These are phyloP conservation scores for Anabacerthia variegaticeps DNA, from an alignment of 2,797 vertebrate genomes.

Conservation along the genomic window DNA sequence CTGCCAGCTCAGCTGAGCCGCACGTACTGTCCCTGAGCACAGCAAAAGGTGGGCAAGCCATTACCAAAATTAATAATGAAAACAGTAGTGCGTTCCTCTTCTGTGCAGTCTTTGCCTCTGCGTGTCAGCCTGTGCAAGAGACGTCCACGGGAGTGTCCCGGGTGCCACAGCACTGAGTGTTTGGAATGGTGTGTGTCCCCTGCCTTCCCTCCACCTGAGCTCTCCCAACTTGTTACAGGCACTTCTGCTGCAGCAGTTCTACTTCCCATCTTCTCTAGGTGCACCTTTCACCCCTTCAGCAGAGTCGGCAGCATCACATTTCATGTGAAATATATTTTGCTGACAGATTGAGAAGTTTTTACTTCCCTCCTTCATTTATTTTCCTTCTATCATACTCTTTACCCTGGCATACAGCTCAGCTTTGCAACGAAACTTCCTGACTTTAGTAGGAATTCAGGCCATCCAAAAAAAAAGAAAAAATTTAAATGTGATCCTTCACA, in stretches of 20 bases:
- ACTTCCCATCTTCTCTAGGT: not conserved
- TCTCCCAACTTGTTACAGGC: not conserved
- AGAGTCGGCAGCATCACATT: not conserved
- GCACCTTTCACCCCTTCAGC: not conserved
- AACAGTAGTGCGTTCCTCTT: not conserved
- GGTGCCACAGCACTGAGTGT: fast-evolving
- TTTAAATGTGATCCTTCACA: not conserved
- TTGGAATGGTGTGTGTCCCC: not conserved
- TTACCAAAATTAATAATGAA: constrained; percentile 8
- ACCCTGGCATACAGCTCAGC: not conserved
- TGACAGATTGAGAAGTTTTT: not conserved
- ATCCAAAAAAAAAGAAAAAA: not conserved
- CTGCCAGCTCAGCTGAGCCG: not conserved
- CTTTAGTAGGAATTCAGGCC: constrained; percentile 34
- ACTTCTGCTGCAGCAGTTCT: not conserved
- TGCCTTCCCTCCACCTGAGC: not conserved
- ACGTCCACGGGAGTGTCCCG: fast-evolving
- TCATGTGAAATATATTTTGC: not conserved
- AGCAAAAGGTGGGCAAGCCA: not conserved
- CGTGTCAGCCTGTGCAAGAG: fast-evolving
- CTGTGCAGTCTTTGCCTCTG: not conserved
- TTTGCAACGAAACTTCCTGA: constrained; percentile 20
- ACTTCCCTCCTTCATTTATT: constrained; percentile 40
- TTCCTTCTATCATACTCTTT: constrained; percentile 21
- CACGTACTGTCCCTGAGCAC: not conserved